These are phyloP conservation scores for Microctonus hyperodae DNA, from an alignment of 2,888 invertebrate species.

Conservation along the genomic window DNA sequence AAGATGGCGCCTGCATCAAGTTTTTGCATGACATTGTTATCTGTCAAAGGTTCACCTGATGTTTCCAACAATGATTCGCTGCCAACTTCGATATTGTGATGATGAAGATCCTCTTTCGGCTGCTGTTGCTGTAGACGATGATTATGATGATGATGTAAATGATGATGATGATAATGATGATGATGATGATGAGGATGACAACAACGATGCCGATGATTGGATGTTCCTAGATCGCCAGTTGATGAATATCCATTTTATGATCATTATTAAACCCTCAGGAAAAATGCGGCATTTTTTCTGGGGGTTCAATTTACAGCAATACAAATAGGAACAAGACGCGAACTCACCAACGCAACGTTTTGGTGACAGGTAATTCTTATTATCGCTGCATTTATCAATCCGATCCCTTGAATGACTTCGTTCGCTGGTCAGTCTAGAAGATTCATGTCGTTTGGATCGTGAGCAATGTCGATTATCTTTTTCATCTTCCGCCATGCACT, in stretches of 20 bases:
- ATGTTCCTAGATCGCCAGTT: constrained; percentile 27
- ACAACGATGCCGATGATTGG: constrained; percentile 36
- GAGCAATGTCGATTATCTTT: constrained; percentile 51
- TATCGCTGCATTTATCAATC: constrained; percentile 18
- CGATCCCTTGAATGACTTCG: constrained; percentile 31
- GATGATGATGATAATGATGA: constrained; percentile 22
- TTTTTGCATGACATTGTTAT: constrained; percentile 63
- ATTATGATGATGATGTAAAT: constrained; percentile 24
- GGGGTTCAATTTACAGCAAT: constrained; percentile 41
- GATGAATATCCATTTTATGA: constrained; percentile 3
- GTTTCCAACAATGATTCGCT: constrained; percentile 59
- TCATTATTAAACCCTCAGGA: constrained; percentile 7
- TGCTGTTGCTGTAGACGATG: constrained; percentile 20
- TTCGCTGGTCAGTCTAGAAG: constrained; percentile 29
- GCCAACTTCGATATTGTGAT: constrained; percentile 59
- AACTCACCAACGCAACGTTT: constrained; percentile 35
- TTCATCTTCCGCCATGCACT: constrained; percentile 34
- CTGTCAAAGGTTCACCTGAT: constrained; percentile 55
- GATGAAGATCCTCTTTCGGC: constrained; percentile 26
- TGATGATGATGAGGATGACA: neutral
- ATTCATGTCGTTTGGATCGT: constrained; percentile 44
- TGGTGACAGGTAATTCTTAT: constrained; percentile 38
- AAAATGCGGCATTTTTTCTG: constrained; percentile 13
- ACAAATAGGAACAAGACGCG: constrained; percentile 42
- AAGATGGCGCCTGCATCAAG: constrained; percentile 64